phyloP scores from a whole-genome alignment of 2,113 vertebrate genomes.

The Lophochroa leadbeateri region DNA sequence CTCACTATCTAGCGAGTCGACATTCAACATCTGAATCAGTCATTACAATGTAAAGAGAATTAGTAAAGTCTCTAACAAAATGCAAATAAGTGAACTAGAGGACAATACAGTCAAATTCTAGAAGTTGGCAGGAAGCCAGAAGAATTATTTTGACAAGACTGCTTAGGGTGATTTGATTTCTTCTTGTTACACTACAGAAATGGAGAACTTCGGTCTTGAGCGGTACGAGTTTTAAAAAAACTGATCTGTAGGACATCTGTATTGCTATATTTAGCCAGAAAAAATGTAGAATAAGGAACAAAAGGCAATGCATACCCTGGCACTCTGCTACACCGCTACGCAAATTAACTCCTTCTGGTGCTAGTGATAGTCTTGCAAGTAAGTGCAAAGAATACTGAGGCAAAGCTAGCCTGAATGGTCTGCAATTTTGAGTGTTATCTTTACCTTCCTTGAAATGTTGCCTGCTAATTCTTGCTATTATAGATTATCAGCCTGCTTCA shows the following conservation, averaged over 20 bases:
- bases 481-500: neutral
- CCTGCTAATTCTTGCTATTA: neutral
- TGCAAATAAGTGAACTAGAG: constrained; percentile 67
- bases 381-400: neutral
- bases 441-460: neutral
- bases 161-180: constrained; percentile 23
- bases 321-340: neutral
- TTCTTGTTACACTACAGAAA: neutral
- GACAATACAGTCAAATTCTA: constrained; percentile 61
- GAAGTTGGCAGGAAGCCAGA: constrained; percentile 56
- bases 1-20: constrained; percentile 27
- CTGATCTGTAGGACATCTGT: neutral
- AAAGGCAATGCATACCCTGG: neutral
- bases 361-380: neutral
- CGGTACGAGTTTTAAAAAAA: neutral
- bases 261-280: neutral
- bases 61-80: constrained; percentile 69
- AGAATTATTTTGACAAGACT: constrained; percentile 57
- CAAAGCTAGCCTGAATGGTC: neutral
- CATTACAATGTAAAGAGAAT: constrained; percentile 70
- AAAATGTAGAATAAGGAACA: neutral
- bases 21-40: constrained; percentile 67
- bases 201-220: neutral
- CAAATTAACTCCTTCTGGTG: neutral
- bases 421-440: neutral